Base-by-base conservation (phyloP, 2,797 vertebrate species). In the Acipenser ruthenus region DNA sequence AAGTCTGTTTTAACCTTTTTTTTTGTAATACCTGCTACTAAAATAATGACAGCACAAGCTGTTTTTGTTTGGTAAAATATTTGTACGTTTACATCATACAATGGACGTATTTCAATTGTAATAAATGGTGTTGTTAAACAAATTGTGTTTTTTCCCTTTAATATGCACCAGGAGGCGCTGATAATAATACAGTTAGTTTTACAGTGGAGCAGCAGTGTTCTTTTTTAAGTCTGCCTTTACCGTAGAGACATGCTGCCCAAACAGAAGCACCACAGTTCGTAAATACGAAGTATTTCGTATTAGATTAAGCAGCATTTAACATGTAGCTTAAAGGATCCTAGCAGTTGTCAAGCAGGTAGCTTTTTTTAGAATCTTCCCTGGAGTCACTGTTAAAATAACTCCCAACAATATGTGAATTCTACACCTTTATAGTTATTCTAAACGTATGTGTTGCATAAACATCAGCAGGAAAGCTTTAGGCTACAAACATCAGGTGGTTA, bases 81-180 rank as follows among this genome's bases (percentile, higher is more conserved):
- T 58, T 58, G 55, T 58, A 58, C 10, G 6, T 58, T 58, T 56
- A 12, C 55, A 56, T 56, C 55, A 56, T n/a, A n/a, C 55, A 58
- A n/a, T 58, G 7, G 1, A 58, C 13, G 2, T 58, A 6, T 53
- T 53, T 53, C 51, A 53, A 8, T 58, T 58, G 7, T 58, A 58
- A 15, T n/a, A 58, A 58, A 11, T 13, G 12, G 10, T n/a, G 13
- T n/a, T 58, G 55, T 13, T 58, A 58, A 58, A n/a, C 13, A 58
- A 58, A 12, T 58, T 58, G 55, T 58, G 55, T 10, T 58, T 11
- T 58, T 10, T 58, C 11, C 13, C 12, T n/a, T 58, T 58, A 58
- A 58, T 12, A 58, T 11, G 10, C 10, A 11, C 11, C 55, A 10
- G 12, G 12, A 10, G 55, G 55, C 55, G 12, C 12, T 58, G 6